These are phyloP conservation scores for Margarornis squamiger DNA, from an alignment of 2,797 vertebrate genomes.

Conservation along the genomic window DNA sequence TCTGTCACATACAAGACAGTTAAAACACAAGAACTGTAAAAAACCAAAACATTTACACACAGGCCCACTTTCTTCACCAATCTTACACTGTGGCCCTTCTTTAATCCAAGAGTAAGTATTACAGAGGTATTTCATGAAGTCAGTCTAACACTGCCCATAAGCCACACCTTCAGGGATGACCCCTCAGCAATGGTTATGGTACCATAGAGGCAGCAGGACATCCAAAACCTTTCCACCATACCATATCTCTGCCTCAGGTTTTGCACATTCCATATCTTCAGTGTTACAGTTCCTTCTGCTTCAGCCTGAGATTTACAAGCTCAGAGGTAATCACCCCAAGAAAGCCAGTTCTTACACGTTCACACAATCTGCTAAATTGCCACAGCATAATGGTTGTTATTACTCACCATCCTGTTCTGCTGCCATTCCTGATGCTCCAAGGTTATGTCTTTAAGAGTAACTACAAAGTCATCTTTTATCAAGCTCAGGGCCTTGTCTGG, in stretches of 20 bases:
- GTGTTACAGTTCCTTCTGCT: not conserved
- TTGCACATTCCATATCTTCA: not conserved
- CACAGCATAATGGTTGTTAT: not conserved
- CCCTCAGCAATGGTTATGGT: not conserved
- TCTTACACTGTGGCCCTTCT: not conserved
- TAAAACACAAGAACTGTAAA: not conserved
- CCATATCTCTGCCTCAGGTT: not conserved
- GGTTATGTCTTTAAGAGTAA: slow-evolving; percentile 78
- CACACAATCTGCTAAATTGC: not conserved
- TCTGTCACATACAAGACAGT: not conserved
- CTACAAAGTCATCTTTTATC: slow-evolving; percentile 81
- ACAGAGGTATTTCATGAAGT: not conserved
- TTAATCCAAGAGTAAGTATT: not conserved
- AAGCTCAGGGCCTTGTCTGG: slow-evolving; percentile 77
- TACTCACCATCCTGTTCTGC: slow-evolving; percentile 73
- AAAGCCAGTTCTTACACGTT: not conserved
- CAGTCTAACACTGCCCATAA: not conserved
- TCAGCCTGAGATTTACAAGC: not conserved
- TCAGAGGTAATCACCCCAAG: not conserved
- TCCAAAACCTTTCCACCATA: not conserved
- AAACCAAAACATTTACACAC: not conserved
- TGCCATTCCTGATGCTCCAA: slow-evolving; percentile 87
- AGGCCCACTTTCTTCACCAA: not conserved
- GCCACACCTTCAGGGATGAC: not conserved
- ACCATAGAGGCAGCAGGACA: not conserved